Percentiles rank a stretch among this genome's conserved stretches.
phyloP scores from a whole-genome alignment of 2,888 invertebrate species.

The Acronicta leporina region DNA sequence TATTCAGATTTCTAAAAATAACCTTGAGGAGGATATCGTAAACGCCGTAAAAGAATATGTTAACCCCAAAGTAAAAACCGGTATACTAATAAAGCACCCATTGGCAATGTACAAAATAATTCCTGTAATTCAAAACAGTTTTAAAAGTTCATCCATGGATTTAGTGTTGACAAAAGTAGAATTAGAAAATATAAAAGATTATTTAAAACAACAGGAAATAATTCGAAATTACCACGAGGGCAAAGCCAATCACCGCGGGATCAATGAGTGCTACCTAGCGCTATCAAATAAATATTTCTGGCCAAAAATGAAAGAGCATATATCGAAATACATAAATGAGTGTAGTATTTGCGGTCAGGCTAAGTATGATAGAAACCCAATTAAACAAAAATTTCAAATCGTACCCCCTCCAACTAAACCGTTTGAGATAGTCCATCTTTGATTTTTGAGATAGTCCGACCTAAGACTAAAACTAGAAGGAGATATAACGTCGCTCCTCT shows the following conservation, averaged over 20 bases:
- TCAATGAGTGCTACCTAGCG: slow-evolving; percentile 2
- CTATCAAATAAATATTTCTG: slow-evolving; percentile 4
- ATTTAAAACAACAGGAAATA: slow-evolving; percentile 6
- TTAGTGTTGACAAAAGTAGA: not conserved
- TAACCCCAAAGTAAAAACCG: slow-evolving; percentile 8
- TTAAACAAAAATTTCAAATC: slow-evolving; percentile 7
- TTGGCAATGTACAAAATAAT: slow-evolving; percentile 9
- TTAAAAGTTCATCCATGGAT: slow-evolving; percentile 8
- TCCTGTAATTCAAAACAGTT: slow-evolving; percentile 7
- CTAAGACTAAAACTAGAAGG: no score
- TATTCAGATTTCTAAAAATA: slow-evolving; percentile 16
- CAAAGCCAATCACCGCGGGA: slow-evolving; percentile 8
- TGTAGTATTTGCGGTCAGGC: slow-evolving; percentile 6
- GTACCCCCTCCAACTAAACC: not conserved
- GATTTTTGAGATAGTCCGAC: no score
- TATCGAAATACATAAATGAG: no score
- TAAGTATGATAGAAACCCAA: slow-evolving; percentile 4
- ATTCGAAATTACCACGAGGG: slow-evolving; percentile 8
- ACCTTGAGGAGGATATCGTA: slow-evolving; percentile 6
- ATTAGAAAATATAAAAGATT: slow-evolving; percentile 7
- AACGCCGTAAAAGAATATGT: slow-evolving; percentile 9
- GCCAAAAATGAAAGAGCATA: slow-evolving; percentile 1
- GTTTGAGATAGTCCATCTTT: no score
- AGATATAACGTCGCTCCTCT: no score
- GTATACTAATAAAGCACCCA: slow-evolving; percentile 4